Evolutionary conservation across 2,888 invertebrate species (phyloP).

Genomic region (Drosophila siamana): DNA sequence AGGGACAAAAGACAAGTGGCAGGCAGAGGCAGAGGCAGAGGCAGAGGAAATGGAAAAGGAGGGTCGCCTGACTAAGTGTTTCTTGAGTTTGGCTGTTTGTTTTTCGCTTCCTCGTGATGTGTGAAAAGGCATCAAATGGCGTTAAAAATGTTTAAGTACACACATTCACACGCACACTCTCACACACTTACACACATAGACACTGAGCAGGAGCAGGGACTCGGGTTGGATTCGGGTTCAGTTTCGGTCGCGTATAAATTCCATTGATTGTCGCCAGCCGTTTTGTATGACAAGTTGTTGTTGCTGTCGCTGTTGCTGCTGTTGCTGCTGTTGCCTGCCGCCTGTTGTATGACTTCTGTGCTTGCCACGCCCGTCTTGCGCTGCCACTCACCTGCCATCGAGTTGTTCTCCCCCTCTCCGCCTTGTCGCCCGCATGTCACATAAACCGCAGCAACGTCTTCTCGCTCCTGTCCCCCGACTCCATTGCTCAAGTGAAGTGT

Average conservation of each 20-base stretch:
- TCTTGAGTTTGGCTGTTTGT: slow-evolving; percentile 73
- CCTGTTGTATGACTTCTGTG: slow-evolving; percentile 76
- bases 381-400: slow-evolving; percentile 78
- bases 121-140: slow-evolving; percentile 81
- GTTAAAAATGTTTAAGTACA: slow-evolving; percentile 79
- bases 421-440: slow-evolving; percentile 73
- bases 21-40: slow-evolving; percentile 15
- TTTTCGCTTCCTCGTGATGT: slow-evolving; percentile 65
- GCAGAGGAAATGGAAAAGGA: slow-evolving; percentile 22
- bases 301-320: slow-evolving; percentile 23
- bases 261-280: slow-evolving; percentile 78
- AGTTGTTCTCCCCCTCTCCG: slow-evolving; percentile 14
- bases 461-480: neutral
- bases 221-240: slow-evolving; percentile 39
- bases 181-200: no score
- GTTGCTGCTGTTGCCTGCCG: slow-evolving; percentile 48
- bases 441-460: slow-evolving; percentile 67
- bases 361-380: slow-evolving; percentile 55
- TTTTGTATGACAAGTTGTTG: slow-evolving; percentile 77
- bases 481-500: slow-evolving; percentile 72
- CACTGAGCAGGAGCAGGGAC: slow-evolving; percentile 1
- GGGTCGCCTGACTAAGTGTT: slow-evolving; percentile 71
- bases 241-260: slow-evolving; percentile 61
- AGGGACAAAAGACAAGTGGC: slow-evolving; percentile 21
- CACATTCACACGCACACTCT: slow-evolving; percentile 34